A percentile compares a stretch with the other conserved stretches of the same genome.
phyloP scores from a whole-genome alignment of 2,797 vertebrate species.

The Syncerus caffer region DNA sequence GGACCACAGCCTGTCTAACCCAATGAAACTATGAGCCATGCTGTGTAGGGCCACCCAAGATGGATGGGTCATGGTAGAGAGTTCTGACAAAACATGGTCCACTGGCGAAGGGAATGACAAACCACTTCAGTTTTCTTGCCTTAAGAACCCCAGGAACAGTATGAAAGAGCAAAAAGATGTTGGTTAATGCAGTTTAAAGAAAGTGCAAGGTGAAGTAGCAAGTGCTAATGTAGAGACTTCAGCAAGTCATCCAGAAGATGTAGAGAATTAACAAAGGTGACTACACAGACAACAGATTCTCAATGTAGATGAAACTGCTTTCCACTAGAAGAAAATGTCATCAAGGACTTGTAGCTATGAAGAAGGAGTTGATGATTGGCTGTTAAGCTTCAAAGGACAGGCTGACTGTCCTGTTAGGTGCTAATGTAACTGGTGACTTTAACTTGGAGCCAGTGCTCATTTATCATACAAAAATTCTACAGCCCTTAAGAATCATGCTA shows the following conservation, averaged over 20 bases:
- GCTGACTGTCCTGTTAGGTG: neutral
- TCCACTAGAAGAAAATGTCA: neutral
- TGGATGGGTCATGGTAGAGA: neutral
- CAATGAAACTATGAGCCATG: neutral
- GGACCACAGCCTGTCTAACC: neutral
- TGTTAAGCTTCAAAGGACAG: neutral
- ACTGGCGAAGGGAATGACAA: neutral
- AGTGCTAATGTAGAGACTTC: neutral
- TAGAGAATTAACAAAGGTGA: neutral
- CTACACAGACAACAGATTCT: neutral
- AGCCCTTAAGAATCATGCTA: neutral
- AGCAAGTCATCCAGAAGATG: neutral
- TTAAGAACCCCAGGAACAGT: neutral
- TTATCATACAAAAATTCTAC: neutral
- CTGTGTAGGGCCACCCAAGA: accelerated
- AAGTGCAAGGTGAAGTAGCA: neutral
- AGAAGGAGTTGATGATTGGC: neutral
- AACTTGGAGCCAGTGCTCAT: neutral
- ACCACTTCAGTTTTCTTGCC: neutral
- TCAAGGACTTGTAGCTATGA: neutral
- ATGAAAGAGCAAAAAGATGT: neutral
- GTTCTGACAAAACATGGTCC: neutral
- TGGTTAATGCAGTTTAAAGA: neutral
- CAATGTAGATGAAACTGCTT: neutral
- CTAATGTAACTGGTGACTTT: neutral